phyloP scores from a whole-genome alignment of 2,888 invertebrate genomes.

The Pristionchus japonicus region DNA sequence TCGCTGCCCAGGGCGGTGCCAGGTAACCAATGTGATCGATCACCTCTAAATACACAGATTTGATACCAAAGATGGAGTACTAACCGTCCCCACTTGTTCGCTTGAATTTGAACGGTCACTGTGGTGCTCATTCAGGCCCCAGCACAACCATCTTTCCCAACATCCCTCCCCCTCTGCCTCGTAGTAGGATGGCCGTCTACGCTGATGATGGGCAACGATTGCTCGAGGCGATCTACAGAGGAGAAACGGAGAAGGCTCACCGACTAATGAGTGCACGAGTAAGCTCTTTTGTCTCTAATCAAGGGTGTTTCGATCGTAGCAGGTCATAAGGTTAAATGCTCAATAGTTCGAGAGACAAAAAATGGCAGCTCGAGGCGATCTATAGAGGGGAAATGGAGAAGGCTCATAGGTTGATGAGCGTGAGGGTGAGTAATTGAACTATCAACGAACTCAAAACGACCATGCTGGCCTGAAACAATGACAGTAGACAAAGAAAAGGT shows the following conservation, averaged over 20 bases:
- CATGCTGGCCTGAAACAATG: no score
- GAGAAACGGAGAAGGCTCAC: neutral
- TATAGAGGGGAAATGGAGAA: neutral
- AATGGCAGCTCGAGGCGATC: no score
- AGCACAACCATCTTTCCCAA: neutral
- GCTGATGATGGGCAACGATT: conserved; percentile 20
- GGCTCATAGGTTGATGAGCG: neutral
- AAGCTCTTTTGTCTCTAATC: neutral
- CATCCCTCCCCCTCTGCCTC: neutral
- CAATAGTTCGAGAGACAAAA: no score
- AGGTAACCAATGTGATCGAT: neutral
- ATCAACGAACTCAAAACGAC: neutral
- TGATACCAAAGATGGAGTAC: no score
- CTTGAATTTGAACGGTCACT: no score
- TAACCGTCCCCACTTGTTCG: no score
- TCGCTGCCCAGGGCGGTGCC: neutral
- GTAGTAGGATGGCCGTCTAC: neutral
- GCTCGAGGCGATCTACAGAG: conserved; percentile 15
- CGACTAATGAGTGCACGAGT: neutral
- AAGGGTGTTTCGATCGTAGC: no score
- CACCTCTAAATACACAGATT: no score
- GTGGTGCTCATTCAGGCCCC: neutral
- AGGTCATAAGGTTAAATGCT: no score
- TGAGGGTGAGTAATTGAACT: neutral
- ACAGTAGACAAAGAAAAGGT: no score